Evolutionary conservation across 2,113 vertebrate genomes (phyloP).

Genomic region (Hippoglossus stenolepis): DNA sequence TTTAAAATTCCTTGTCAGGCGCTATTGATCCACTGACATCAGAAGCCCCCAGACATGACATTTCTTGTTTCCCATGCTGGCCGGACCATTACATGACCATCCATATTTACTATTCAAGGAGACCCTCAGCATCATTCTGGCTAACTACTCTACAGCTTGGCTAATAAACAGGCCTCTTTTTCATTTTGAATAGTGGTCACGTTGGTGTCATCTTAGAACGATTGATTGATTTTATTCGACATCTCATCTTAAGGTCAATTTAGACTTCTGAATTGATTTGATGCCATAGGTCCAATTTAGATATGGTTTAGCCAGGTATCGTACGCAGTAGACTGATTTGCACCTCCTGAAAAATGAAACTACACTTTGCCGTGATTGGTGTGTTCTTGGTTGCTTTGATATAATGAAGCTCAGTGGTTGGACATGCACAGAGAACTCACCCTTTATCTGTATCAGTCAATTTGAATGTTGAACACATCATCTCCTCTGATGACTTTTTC

Average conservation of each 20-base stretch:
- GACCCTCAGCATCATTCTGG: slow-evolving; percentile 33
- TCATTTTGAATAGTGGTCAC: slow-evolving; percentile 10
- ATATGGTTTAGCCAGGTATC: no score
- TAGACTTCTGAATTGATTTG: no score
- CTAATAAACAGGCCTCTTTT: slow-evolving; percentile 12
- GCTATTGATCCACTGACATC: slow-evolving; percentile 80
- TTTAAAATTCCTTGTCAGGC: slow-evolving; percentile 79
- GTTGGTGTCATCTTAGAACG: slow-evolving; percentile 28
- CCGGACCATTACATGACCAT: slow-evolving; percentile 66
- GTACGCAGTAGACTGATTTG: no score
- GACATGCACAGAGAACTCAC: not conserved
- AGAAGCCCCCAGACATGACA: slow-evolving; percentile 79
- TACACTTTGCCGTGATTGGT: no score
- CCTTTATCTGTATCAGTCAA: not conserved
- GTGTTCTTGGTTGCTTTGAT: no score
- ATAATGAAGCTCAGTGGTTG: not conserved
- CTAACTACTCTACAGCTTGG: slow-evolving; percentile 41
- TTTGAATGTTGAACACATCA: not conserved
- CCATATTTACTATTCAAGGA: slow-evolving; percentile 56
- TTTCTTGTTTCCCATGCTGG: slow-evolving; percentile 76
- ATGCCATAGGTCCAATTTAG: no score
- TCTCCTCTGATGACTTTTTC: not conserved
- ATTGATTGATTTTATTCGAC: not conserved
- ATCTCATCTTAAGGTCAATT: no score
- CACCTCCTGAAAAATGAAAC: no score